Conservation (phyloP, 2,113 vertebrate species). For the Protobothrops mucrosquamatus region DNA sequence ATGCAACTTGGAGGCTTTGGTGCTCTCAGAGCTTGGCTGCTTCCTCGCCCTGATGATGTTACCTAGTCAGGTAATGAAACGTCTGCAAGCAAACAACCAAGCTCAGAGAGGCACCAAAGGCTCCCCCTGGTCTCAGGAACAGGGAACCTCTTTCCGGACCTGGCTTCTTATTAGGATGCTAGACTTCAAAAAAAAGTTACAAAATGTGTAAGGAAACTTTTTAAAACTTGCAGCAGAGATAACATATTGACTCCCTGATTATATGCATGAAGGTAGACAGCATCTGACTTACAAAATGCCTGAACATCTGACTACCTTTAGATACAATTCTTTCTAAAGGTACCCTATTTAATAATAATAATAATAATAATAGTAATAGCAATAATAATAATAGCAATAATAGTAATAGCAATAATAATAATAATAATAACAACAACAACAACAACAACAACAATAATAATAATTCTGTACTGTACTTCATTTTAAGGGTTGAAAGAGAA, state of each 20-base stretch:
- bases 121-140: background rate
- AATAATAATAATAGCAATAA: no score
- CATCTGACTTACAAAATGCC: background rate
- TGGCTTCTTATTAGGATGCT: background rate
- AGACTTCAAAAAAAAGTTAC: background rate
- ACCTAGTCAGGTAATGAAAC: no score
- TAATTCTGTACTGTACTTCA: background rate
- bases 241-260: rapidly evolving
- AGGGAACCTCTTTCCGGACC: no score
- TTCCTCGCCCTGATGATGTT: no score
- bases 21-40: no score
- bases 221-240: background rate
- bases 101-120: no score
- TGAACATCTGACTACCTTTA: background rate
- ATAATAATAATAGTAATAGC: no score
- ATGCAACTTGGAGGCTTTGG: no score
- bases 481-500: background rate
- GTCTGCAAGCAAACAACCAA: no score
- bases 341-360: background rate
- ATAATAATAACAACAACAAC: no score
- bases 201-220: rapidly evolving
- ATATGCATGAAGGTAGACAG: rapidly evolving
- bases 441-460: background rate
- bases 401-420: no score
- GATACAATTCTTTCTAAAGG: background rate